phyloP scores from a whole-genome alignment of 2,888 invertebrate genomes.

The Spilarctia lutea region DNA sequence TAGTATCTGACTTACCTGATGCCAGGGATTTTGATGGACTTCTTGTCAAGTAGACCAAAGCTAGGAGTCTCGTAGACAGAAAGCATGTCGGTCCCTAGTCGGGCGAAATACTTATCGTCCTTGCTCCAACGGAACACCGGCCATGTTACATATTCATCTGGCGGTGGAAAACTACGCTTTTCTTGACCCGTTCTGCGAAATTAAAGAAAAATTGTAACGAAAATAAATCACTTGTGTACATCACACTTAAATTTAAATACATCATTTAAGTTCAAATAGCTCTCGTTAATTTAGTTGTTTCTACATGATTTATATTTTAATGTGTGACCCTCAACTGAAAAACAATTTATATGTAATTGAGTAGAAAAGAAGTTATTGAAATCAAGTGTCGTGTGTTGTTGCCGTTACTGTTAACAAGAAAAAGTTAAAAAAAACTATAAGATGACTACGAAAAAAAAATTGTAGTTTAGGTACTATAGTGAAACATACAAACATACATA shows the following conservation, averaged over 20 bases:
- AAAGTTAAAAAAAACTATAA: too few species aligned
- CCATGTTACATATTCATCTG: conserved; percentile 94
- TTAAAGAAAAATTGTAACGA: neutral
- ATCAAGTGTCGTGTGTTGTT: too few species aligned
- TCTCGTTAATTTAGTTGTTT: neutral
- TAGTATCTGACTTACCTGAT: conserved; percentile 82
- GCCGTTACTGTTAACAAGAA: too few species aligned
- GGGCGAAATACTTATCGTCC: conserved; percentile 97
- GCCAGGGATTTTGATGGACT: conserved; percentile 96
- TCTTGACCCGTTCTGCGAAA: conserved; percentile 92
- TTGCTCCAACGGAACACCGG: conserved; percentile 99
- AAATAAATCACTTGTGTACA: neutral
- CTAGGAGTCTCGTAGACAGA: conserved; percentile 99
- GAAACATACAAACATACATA: too few species aligned
- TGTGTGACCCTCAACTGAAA: too few species aligned
- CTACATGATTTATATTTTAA: neutral
- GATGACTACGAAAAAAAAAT: too few species aligned
- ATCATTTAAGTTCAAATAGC: neutral
- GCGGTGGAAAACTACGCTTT: conserved; percentile 95
- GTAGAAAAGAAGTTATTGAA: too few species aligned
- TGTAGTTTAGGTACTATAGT: too few species aligned
- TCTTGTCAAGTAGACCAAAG: conserved; percentile 97
- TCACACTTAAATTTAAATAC: neutral
- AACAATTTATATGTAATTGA: too few species aligned
- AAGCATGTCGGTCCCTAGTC: conserved; percentile 93